These are phyloP conservation scores for Bovichtus variegatus DNA, from an alignment of 2,797 vertebrate species.

Conservation along the genomic window DNA sequence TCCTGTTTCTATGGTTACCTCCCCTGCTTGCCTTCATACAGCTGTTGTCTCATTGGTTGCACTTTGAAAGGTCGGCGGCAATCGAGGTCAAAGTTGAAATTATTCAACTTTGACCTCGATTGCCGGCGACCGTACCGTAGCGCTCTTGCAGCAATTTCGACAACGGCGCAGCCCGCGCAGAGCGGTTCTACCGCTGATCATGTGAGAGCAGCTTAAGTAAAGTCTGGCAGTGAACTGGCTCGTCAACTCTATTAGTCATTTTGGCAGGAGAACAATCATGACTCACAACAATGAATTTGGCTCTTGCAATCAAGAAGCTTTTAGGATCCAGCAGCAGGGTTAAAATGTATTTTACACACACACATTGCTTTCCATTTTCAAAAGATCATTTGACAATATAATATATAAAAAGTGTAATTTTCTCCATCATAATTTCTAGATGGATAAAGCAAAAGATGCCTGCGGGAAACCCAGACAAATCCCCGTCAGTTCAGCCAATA, in stretches of 20 bases:
- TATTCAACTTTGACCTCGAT: no score
- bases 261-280: conserved; percentile 14
- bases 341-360: not conserved
- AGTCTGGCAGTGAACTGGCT: conserved; percentile 22
- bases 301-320: not conserved
- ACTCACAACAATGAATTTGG: conserved; percentile 19
- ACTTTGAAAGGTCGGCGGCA: no score
- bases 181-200: no score
- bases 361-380: not conserved
- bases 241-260: conserved; percentile 26
- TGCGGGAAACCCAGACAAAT: conserved; percentile 30
- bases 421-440: not conserved
- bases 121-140: no score
- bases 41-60: no score
- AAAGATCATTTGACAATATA: not conserved
- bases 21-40: no score
- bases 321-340: not conserved
- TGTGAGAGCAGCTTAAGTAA: no score
- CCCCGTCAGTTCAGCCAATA: conserved; percentile 20
- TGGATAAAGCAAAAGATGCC: not conserved
- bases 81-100: no score
- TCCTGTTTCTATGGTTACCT: no score
- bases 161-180: no score
- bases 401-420: not conserved
- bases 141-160: no score